phyloP scores from a whole-genome alignment of 1,140 invertebrate genomes.

The Phymorhynchus buccinoides region DNA sequence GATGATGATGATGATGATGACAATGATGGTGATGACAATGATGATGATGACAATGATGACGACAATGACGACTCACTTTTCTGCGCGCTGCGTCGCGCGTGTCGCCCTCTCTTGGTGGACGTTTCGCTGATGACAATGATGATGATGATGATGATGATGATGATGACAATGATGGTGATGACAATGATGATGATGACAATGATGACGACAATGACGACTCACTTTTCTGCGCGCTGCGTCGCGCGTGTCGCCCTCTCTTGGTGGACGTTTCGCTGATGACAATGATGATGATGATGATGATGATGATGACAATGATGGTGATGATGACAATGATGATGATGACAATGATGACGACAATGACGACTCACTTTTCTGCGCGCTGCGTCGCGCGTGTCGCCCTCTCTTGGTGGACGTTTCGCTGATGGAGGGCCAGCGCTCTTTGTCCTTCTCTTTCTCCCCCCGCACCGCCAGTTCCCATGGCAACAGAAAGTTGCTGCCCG shows the following conservation, averaged over 20 bases:
- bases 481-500: slow-evolving; percentile 90
- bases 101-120: too few relatives aligned
- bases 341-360: not conserved
- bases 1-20: not conserved
- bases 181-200: not conserved
- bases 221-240: slow-evolving; percentile 39
- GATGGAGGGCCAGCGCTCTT: slow-evolving; percentile 74
- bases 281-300: slow-evolving; percentile 20
- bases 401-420: slow-evolving; percentile 67
- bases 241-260: slow-evolving; percentile 71
- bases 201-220: not conserved
- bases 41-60: not conserved
- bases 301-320: slow-evolving; percentile 3
- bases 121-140: too few relatives aligned
- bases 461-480: slow-evolving; percentile 95
- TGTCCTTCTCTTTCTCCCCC: slow-evolving; percentile 70
- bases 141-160: slow-evolving; percentile 18
- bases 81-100: too few relatives aligned
- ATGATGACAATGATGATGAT: not conserved
- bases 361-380: slow-evolving; percentile 21
- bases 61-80: too few relatives aligned
- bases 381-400: slow-evolving; percentile 69
- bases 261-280: slow-evolving; percentile 66
- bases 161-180: not conserved
- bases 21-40: not conserved